Evolutionary conservation across 1,140 invertebrate species (phyloP).

Genomic region (Drosophila gunungcola): DNA sequence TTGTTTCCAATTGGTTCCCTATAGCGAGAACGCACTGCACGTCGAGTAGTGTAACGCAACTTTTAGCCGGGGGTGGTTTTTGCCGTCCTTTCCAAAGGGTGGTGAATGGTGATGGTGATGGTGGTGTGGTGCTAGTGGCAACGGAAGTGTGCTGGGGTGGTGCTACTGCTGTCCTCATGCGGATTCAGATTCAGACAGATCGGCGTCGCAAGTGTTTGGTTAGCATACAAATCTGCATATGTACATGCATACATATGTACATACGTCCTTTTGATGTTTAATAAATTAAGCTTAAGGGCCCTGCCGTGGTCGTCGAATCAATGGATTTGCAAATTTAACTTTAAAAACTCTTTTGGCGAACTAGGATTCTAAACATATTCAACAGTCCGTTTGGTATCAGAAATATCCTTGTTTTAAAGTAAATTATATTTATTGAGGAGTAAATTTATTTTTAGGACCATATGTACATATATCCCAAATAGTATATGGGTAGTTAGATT

Average conservation of each 20-base stretch:
- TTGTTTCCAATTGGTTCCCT: neutral
- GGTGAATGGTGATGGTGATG: constrained; percentile 20
- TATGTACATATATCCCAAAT: too few relatives aligned
- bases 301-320: neutral
- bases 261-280: neutral
- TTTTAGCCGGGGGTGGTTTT: constrained; percentile 61
- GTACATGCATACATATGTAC: neutral
- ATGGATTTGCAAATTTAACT: neutral
- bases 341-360: neutral
- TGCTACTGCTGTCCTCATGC: constrained; percentile 6
- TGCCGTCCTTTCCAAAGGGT: constrained; percentile 10
- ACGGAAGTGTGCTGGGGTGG: constrained; percentile 16
- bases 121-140: constrained; percentile 10
- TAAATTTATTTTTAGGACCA: neutral
- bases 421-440: too few relatives aligned
- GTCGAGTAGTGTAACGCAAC: constrained; percentile 54
- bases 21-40: neutral
- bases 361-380: neutral
- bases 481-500: neutral
- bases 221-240: constrained; percentile 17
- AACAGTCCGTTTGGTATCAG: too few relatives aligned
- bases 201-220: constrained; percentile 69
- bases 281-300: neutral
- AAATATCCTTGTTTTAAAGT: too few relatives aligned
- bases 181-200: constrained; percentile 61